Evolutionary conservation across 2,113 vertebrate genomes (phyloP), one percentile per base, ranked within the genome.

Genomic region (Toxotes jaculatrix): DNA sequence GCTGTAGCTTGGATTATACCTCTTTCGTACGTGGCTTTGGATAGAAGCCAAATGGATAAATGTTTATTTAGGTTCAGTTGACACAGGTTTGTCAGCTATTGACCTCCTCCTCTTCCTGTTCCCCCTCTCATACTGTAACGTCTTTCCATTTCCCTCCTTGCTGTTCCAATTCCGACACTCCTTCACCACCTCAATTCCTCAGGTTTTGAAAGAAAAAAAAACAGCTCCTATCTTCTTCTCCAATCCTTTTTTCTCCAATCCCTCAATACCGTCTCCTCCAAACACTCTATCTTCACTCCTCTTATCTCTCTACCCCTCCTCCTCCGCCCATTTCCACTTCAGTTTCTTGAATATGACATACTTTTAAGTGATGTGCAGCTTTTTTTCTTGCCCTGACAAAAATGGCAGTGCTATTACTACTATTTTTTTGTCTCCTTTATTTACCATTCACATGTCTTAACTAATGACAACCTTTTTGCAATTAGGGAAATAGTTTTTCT

Each of bases 401-500:
- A 49, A 49, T 49, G 12, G 43, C 56, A 61, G 31, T 23, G 17
- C 19, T 32, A n/a, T 36, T 40, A 40, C 21, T 16, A 17, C 14
- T 34, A 16, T 49, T 23, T 7, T 47, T 55, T 38, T 36, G 1
- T 57, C 21, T 38, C 27, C 17, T 49, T 36, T n/a, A 16, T 43
- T 49, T 27, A 45, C 5, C 31, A 23, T 51, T 38, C 21, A n/a
- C 27, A 16, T 47, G 17, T 51, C 12, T 65, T 11, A 23, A 12
- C 59, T 27, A 42, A 42, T 82, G 31, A 75, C 62, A 68, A 57
- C 10, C 27, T 21, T 10, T 62, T 43, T 75, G 36, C 36, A 49
- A 57, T 49, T 13, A 49, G 16, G 47, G 11, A 56, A 31, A 56
- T 23, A 1, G 1, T 53, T 36, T 61, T 31, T 38, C 12, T 23